Percentiles rank a stretch among this genome's conserved stretches.
These are phyloP conservation scores for Entomobrya multifasciata DNA, from an alignment of 2,888 invertebrate species.

Conservation along the genomic window DNA sequence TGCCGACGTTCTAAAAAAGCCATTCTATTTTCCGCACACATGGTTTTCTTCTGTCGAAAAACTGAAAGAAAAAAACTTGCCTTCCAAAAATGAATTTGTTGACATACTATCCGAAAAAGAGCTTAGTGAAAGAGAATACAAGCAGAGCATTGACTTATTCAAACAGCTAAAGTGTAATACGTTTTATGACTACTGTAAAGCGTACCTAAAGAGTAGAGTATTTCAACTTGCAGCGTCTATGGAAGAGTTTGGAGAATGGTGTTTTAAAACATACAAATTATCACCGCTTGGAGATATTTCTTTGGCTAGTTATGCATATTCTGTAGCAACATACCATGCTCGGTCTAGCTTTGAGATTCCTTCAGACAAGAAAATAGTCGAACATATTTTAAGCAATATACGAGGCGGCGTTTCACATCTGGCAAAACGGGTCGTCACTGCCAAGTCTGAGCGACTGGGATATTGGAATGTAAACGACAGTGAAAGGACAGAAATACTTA, in stretches of 20 bases:
- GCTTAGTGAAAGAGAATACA: not conserved
- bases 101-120: not conserved
- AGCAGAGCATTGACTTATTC: not conserved
- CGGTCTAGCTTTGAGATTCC: not conserved
- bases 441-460: not conserved
- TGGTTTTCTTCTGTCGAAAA: not conserved
- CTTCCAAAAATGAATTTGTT: not conserved
- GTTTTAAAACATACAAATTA: not conserved
- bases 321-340: not conserved
- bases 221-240: not conserved
- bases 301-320: not conserved
- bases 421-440: not conserved
- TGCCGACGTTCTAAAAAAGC: not conserved
- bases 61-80: not conserved
- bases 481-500: not conserved
- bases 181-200: not conserved
- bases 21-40: not conserved
- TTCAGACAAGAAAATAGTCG: not conserved
- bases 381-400: not conserved
- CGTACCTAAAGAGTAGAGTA: not conserved
- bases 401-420: not conserved
- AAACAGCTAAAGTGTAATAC: not conserved
- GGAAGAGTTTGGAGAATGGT: conserved; percentile 8
- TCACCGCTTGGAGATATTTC: not conserved
- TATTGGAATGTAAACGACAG: not conserved